A percentile compares a stretch with the other conserved stretches of the same genome.
Evolutionary conservation across 2,113 vertebrate species (phyloP).

Genomic region (Elachura formosa): DNA sequence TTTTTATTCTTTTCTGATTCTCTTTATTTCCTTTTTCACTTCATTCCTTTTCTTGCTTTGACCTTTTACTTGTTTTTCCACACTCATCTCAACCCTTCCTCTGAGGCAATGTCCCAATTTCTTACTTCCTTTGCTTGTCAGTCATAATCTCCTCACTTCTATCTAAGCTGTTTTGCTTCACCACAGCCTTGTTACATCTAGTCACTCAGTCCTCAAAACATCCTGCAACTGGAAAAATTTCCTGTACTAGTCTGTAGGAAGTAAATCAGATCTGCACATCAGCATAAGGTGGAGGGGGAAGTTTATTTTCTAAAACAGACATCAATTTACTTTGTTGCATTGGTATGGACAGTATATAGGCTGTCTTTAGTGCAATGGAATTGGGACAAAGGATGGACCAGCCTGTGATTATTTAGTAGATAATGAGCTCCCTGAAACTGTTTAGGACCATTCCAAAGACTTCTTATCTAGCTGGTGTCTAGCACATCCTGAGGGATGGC

Average conservation of each 20-base stretch:
- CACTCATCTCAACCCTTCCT: neutral
- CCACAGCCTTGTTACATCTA: neutral
- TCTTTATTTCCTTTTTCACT: neutral
- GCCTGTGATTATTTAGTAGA: neutral
- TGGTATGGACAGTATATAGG: neutral
- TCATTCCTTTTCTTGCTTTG: neutral
- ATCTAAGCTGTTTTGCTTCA: neutral
- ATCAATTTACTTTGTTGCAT: neutral
- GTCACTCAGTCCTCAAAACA: neutral
- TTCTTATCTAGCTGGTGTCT: neutral
- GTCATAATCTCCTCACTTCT: neutral
- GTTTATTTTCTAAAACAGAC: neutral
- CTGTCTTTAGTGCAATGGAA: neutral
- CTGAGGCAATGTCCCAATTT: neutral
- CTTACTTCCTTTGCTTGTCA: neutral
- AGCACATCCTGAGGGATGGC: neutral
- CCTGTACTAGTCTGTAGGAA: neutral
- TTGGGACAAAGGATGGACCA: neutral
- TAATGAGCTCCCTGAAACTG: neutral
- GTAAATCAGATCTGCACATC: neutral
- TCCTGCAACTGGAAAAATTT: neutral
- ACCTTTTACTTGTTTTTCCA: neutral
- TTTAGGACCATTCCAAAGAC: neutral
- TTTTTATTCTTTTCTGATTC: neutral
- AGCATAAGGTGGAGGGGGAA: neutral